Evolutionary conservation across 2,113 vertebrate species (phyloP).

Genomic region (Pandion haliaetus): DNA sequence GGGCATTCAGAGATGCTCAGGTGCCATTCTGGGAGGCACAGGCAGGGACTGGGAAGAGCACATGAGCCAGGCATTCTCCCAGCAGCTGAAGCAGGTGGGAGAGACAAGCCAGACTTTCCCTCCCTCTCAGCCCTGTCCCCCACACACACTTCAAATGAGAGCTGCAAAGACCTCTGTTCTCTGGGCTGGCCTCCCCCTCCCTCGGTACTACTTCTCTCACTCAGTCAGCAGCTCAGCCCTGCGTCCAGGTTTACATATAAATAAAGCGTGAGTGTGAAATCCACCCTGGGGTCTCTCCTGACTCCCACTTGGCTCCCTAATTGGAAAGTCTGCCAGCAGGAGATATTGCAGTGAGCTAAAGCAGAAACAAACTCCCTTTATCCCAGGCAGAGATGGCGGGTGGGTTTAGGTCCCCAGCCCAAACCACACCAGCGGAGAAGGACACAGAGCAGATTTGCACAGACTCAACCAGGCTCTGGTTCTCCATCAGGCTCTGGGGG

Average conservation of each 20-base stretch:
- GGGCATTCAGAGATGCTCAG: fast-evolving
- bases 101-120: not conserved
- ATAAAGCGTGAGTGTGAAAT: slow-evolving; percentile 60
- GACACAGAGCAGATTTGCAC: not conserved
- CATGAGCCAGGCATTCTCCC: not conserved
- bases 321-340: slow-evolving; percentile 61
- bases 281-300: slow-evolving; percentile 59
- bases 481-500: not conserved
- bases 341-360: slow-evolving; percentile 44
- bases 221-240: slow-evolving; percentile 37
- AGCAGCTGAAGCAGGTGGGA: not conserved
- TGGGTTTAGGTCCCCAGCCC: not conserved
- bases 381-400: not conserved
- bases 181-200: not conserved
- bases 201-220: not conserved
- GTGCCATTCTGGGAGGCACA: not conserved
- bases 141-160: not conserved
- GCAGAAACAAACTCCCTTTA: slow-evolving; percentile 35
- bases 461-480: not conserved
- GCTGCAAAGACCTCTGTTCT: slow-evolving; percentile 22
- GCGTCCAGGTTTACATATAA: slow-evolving; percentile 57
- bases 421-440: not conserved
- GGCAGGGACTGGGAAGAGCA: not conserved
- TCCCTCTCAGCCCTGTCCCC: not conserved
- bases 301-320: slow-evolving; percentile 58